Evolutionary conservation across 2,113 vertebrate genomes (phyloP).

Genomic region (Chunga burmeisteri): DNA sequence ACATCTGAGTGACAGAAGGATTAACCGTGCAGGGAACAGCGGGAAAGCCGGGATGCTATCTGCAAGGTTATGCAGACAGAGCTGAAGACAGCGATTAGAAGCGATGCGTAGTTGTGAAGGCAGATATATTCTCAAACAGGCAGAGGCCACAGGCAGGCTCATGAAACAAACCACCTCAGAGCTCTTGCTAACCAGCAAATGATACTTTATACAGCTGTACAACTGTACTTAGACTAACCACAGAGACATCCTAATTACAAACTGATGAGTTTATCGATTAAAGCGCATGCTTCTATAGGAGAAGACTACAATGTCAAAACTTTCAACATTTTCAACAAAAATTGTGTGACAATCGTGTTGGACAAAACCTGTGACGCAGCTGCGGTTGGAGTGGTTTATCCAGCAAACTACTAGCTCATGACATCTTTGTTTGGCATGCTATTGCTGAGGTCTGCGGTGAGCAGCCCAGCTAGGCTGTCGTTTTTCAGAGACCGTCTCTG

Average conservation of each 20-base stretch:
- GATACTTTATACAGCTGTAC: background rate
- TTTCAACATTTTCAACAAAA: background rate
- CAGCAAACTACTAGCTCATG: background rate
- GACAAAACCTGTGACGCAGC: background rate
- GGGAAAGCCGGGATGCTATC: background rate
- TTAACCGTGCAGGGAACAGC: background rate
- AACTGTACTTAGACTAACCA: background rate
- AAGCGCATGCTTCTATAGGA: background rate
- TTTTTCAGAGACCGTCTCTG: background rate
- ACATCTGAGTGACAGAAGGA: background rate
- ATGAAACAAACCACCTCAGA: background rate
- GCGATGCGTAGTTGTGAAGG: background rate
- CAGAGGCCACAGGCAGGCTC: background rate
- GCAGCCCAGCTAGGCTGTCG: background rate
- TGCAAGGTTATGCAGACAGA: background rate
- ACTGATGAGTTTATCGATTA: background rate
- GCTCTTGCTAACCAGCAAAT: background rate
- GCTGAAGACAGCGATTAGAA: background rate
- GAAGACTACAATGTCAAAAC: background rate
- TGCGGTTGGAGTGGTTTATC: background rate
- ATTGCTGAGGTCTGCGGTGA: background rate
- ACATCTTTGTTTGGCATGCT: background rate
- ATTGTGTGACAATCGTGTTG: too few relatives aligned
- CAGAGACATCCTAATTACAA: background rate
- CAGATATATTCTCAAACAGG: background rate